phyloP scores from a whole-genome alignment of 2,797 vertebrate species.

The Vultur gryphus region DNA sequence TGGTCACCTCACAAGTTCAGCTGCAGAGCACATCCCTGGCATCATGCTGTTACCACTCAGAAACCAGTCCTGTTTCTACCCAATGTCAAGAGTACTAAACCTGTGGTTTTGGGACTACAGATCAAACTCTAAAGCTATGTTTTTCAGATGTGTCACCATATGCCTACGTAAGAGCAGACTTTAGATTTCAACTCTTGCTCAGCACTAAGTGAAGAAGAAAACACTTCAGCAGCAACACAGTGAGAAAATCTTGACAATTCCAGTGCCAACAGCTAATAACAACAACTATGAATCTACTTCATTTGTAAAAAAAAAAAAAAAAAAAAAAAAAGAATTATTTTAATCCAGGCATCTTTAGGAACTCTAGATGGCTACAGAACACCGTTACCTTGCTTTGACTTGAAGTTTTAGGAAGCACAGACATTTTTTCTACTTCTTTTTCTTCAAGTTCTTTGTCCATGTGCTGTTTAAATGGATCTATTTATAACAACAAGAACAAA shows the following conservation, averaged over 20 bases:
- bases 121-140: neutral
- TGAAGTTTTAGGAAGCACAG: slow-evolving; percentile 72
- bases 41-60: neutral
- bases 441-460: slow-evolving; percentile 83
- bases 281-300: neutral
- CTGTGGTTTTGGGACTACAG: neutral
- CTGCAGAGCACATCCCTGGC: neutral
- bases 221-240: neutral
- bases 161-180: neutral
- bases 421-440: slow-evolving; percentile 81
- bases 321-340: neutral
- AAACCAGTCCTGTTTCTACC: neutral
- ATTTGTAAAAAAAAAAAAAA: neutral
- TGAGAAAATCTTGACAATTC: neutral
- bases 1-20: neutral
- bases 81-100: neutral
- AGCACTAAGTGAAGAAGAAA: neutral
- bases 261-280: neutral
- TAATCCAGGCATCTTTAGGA: neutral
- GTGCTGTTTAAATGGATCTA: slow-evolving; percentile 88
- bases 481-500: slow-evolving; percentile 4
- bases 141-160: neutral
- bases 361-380: neutral
- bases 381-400: slow-evolving; percentile 80
- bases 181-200: neutral